Evolutionary conservation across 2,113 vertebrate genomes (phyloP), one percentile per base, ranked within the genome.

Genomic region (Perccottus glenii): DNA sequence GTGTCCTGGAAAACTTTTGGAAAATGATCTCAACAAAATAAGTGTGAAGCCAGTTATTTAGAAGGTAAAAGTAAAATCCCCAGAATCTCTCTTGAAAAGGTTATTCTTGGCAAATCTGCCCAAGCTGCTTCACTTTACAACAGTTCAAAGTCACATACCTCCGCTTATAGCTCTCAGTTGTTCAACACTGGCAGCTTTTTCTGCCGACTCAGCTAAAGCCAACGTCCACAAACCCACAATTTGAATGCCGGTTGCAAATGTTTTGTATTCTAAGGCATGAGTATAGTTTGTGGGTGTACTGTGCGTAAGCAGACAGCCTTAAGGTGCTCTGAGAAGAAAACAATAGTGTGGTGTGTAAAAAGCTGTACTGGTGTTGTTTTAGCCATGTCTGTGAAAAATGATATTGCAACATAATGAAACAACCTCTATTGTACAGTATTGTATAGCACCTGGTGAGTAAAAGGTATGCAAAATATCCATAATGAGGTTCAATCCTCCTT

Each of bases 101-200:
- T 38, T 32, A 43, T 47, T 64, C 52, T 60, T 44, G 50, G 16
- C 33, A 70, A 78, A 60, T 70, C 57, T 33, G 42, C 60, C 58
- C 46, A 16, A 58, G 61, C 58, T 40, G 71, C 60, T 38, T 15
- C 43, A 6, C 59, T 51, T 50, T 52, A 45, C 32, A 52, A 45
- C 51, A 53, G 27, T 44, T 63, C 47, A 44, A 42, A 66, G 60
- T 67, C 59, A 64, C 66, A 46, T 14, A 4, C 48, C 9, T 46
- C 12, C 14, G 12, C 11, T 56, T 75, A 19, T 59, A 59, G 60
- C 46, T 49, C 46, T 11, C 48, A 9, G 47, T 36, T 32, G 38
- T 63, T 67, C 65, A 36, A 14, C 35, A 4, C 7, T 19, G 65
- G 46, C 46, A 7, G 3, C 15, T 19, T 38, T 11, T 64, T 51